These are phyloP conservation scores for Aleadryas rufinucha DNA, from an alignment of 2,113 vertebrate species.

Conservation along the genomic window DNA sequence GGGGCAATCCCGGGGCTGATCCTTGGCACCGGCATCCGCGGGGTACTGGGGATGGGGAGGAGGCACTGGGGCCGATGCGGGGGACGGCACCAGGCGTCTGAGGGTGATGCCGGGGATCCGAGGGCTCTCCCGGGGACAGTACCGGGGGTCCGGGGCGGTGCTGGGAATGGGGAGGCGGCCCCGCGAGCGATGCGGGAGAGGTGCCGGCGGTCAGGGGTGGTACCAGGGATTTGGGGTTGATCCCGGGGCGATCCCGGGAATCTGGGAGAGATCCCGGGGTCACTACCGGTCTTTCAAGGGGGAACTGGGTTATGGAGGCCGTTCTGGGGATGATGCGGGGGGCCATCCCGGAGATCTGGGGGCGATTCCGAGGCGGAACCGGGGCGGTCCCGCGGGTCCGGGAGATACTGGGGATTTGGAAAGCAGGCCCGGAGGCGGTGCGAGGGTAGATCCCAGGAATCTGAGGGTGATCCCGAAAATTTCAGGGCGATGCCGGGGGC, in stretches of 20 bases:
- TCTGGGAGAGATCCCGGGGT: not conserved
- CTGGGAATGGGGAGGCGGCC: not conserved
- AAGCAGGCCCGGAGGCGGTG: not conserved
- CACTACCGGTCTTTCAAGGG: not conserved
- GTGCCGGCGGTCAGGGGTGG: not conserved
- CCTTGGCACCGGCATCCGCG: not conserved
- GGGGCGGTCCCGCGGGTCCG: not conserved
- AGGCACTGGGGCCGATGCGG: not conserved
- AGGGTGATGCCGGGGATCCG: not conserved
- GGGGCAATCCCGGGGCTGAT: not conserved
- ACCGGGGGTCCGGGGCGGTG: not conserved
- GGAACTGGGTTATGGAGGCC: not conserved
- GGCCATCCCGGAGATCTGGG: not conserved
- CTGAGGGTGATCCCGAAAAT: not conserved
- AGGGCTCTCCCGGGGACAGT: not conserved
- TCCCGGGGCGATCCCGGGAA: not conserved
- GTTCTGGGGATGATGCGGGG: not conserved
- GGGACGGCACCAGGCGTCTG: not conserved
- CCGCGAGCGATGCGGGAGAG: not conserved
- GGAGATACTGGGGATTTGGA: not conserved
- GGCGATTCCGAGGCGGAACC: not conserved
- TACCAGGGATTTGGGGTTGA: not conserved
- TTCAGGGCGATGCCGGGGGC: not conserved
- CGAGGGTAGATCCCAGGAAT: not conserved
- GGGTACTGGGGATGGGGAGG: not conserved